Evolutionary conservation across 2,888 invertebrate species (phyloP).

Genomic region (Empis livida): DNA sequence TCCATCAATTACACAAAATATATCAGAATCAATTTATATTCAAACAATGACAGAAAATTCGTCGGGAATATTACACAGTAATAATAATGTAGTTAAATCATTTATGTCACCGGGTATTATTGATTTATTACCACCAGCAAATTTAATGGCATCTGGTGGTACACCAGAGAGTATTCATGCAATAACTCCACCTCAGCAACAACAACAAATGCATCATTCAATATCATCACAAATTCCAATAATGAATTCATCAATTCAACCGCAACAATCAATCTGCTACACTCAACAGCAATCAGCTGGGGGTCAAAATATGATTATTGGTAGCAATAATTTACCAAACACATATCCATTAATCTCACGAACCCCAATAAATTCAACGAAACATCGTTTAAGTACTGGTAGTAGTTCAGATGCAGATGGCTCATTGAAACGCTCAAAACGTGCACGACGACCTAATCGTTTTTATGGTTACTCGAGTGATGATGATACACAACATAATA

Average conservation of each 20-base stretch:
- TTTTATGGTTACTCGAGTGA: constrained; percentile 83
- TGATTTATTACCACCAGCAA: background rate
- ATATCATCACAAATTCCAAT: constrained; percentile 6
- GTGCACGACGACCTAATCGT: constrained; percentile 68
- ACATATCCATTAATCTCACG: background rate
- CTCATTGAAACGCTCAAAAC: constrained; percentile 55
- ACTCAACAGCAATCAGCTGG: background rate
- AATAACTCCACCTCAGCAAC: background rate
- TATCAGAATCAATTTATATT: too few species aligned
- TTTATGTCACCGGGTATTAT: background rate
- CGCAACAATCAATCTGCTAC: background rate
- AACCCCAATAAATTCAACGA: constrained; percentile 11
- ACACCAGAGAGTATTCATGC: background rate
- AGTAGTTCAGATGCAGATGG: constrained; percentile 43
- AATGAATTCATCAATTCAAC: constrained; percentile 10
- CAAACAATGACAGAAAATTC: constrained; percentile 30
- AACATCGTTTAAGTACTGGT: constrained; percentile 23
- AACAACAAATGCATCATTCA: background rate
- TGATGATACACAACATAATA: constrained; percentile 40
- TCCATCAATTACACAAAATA: background rate
- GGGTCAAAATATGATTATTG: too few species aligned
- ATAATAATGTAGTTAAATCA: background rate
- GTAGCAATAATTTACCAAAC: too few species aligned
- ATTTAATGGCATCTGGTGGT: background rate
- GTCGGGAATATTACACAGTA: constrained; percentile 28